A percentile compares a stretch with the other conserved stretches of the same genome.
These are phyloP conservation scores for Anthrax anthrax DNA, from an alignment of 2,888 invertebrate genomes.

Conservation along the genomic window DNA sequence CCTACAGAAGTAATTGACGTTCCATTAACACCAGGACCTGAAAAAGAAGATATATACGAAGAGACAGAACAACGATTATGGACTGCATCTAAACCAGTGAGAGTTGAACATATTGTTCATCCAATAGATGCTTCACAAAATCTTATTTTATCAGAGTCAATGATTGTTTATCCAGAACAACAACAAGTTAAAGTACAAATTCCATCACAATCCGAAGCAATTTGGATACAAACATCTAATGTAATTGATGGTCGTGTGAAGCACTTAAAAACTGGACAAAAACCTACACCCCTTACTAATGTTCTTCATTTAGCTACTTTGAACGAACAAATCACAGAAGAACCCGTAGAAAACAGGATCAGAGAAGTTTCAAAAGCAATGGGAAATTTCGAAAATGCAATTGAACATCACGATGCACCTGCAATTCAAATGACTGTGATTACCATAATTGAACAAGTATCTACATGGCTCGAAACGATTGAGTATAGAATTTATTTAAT, in stretches of 20 bases:
- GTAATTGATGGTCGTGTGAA: conserved; percentile 40
- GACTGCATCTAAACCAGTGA: no score
- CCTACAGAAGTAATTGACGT: conserved; percentile 35
- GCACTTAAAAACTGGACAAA: conserved; percentile 39
- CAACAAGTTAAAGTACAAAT: not conserved
- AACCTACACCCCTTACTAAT: conserved; percentile 43
- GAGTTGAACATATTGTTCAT: not conserved
- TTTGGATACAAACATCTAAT: conserved; percentile 40
- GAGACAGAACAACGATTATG: no score
- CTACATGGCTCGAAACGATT: conserved; percentile 72
- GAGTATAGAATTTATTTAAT: conserved; percentile 60
- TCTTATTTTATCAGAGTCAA: conserved; percentile 6
- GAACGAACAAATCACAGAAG: conserved; percentile 40
- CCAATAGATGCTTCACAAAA: conserved; percentile 8
- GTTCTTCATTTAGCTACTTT: conserved; percentile 47
- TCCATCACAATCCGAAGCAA: not conserved
- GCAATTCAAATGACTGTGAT: conserved; percentile 55
- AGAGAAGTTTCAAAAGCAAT: conserved; percentile 41
- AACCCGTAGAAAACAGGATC: conserved; percentile 40
- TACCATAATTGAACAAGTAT: conserved; percentile 64
- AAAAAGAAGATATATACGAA: conserved; percentile 14
- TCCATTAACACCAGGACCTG: conserved; percentile 37
- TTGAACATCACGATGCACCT: conserved; percentile 41
- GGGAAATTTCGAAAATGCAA: conserved; percentile 34
- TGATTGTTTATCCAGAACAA: conserved; percentile 4